Conservation (phyloP, 2,797 vertebrate species). For the Gymnopithys bicolor region DNA sequence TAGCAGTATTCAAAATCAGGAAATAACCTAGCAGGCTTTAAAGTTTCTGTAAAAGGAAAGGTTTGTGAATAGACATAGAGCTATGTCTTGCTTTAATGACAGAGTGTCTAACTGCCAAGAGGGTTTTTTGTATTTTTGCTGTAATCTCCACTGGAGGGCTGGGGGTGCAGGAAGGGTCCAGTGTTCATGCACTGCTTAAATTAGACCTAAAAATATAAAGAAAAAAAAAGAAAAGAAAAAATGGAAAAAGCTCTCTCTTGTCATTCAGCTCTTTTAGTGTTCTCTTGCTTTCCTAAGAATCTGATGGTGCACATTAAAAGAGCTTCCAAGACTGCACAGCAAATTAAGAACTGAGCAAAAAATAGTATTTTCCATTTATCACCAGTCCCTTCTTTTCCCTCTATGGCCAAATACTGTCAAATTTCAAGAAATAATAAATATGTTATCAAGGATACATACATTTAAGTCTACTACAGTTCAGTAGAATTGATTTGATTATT, state of each 20-base stretch:
- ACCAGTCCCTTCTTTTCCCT: neutral
- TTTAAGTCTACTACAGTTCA: neutral
- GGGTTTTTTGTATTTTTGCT: neutral
- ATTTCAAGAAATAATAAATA: neutral
- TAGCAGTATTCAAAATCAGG: neutral
- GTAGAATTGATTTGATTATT: neutral
- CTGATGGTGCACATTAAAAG: neutral
- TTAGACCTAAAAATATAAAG: neutral
- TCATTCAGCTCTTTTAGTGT: neutral
- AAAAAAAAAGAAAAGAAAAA: neutral
- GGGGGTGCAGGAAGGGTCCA: fast-evolving
- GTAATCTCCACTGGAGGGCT: neutral
- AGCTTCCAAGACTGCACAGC: neutral
- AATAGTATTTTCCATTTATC: neutral
- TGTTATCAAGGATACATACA: neutral
- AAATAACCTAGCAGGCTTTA: neutral
- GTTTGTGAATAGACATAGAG: neutral
- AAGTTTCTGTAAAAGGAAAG: neutral
- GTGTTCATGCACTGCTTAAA: neutral
- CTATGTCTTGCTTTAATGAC: neutral
- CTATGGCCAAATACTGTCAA: neutral
- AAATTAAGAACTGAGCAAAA: neutral
- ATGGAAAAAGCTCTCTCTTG: neutral
- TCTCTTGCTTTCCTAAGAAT: neutral
- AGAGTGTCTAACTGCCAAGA: neutral